Conservation (phyloP, 1,140 invertebrate species). For the Cotesia typhae region DNA sequence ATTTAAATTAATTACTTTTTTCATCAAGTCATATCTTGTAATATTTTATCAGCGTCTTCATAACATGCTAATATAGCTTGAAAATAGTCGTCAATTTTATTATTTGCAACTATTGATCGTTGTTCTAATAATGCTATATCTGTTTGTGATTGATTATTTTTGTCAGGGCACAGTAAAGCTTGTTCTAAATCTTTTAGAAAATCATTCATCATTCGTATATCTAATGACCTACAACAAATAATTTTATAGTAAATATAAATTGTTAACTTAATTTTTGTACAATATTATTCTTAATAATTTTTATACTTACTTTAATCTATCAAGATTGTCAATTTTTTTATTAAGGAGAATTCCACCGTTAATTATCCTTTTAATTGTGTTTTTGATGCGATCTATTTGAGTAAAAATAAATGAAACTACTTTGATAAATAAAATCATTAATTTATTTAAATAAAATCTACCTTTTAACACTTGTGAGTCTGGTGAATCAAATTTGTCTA, state of each 20-base stretch:
- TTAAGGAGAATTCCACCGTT: slow-evolving; percentile 41
- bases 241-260: slow-evolving; percentile 7
- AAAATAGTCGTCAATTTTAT: slow-evolving; percentile 43
- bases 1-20: background rate
- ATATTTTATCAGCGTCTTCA: slow-evolving; percentile 42
- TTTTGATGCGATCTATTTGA: slow-evolving; percentile 43
- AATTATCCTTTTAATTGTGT: slow-evolving; percentile 38
- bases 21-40: slow-evolving; percentile 41
- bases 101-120: slow-evolving; percentile 56
- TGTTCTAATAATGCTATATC: slow-evolving; percentile 66
- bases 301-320: slow-evolving; percentile 45
- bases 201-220: slow-evolving; percentile 57
- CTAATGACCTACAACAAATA: slow-evolving; percentile 48
- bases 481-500: slow-evolving; percentile 44
- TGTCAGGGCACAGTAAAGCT: slow-evolving; percentile 52
- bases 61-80: slow-evolving; percentile 51
- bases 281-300: slow-evolving; percentile 2
- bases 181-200: slow-evolving; percentile 54
- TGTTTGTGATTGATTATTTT: slow-evolving; percentile 64
- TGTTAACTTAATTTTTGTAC: slow-evolving; percentile 3
- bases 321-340: slow-evolving; percentile 40
- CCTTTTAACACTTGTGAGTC: slow-evolving; percentile 45
- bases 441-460: slow-evolving; percentile 37
- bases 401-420: slow-evolving; percentile 20
- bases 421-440: slow-evolving; percentile 6